A percentile compares a stretch with the other conserved stretches of the same genome.
phyloP scores from a whole-genome alignment of 2,888 invertebrate species.

The Eumerus sabulonum region DNA sequence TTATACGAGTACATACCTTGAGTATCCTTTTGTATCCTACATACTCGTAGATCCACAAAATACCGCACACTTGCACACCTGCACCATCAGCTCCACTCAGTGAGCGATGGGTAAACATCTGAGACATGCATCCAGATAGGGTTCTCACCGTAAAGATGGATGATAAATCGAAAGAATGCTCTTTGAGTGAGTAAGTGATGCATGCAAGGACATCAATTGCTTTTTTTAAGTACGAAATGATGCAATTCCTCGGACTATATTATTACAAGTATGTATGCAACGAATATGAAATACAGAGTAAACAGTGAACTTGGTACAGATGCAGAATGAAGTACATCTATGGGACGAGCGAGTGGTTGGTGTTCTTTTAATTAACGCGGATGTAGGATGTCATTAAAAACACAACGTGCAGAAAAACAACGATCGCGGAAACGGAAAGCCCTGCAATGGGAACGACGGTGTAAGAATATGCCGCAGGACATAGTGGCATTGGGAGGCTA shows the following conservation, averaged over 20 bases:
- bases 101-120: conserved; percentile 46
- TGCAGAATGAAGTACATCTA: too few species aligned
- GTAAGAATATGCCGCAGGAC: neutral
- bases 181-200: conserved; percentile 32
- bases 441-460: neutral
- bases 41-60: conserved; percentile 1
- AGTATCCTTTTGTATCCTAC: conserved; percentile 37
- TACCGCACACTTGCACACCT: neutral
- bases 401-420: conserved; percentile 10
- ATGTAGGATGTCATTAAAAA: conserved; percentile 43
- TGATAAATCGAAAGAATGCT: conserved; percentile 46
- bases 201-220: conserved; percentile 30
- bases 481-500: neutral
- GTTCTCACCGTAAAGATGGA: conserved; percentile 37
- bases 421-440: conserved; percentile 2
- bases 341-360: neutral
- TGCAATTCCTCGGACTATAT: conserved; percentile 11
- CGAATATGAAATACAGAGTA: too few species aligned
- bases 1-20: conserved; percentile 28
- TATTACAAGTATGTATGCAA: conserved; percentile 9
- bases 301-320: too few species aligned
- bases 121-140: conserved; percentile 3
- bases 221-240: neutral
- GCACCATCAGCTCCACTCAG: conserved; percentile 12
- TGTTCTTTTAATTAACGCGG: conserved; percentile 24